Percentiles rank a stretch among this genome's conserved stretches.
phyloP scores from a whole-genome alignment of 2,888 invertebrate species.

The Drosophila lutescens region DNA sequence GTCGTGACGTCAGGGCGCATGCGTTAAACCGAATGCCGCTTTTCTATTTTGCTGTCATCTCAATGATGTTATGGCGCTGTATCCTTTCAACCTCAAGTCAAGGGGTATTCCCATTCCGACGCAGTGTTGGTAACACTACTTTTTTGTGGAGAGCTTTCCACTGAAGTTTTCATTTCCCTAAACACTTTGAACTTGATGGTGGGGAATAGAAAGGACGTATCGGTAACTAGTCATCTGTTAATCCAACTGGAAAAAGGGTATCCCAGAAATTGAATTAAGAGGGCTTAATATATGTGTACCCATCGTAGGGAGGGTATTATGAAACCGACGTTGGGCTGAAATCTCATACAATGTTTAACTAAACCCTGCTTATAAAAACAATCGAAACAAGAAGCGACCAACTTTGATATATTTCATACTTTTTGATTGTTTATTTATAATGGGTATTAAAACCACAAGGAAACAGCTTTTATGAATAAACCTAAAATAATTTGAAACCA shows the following conservation, averaged over 20 bases:
- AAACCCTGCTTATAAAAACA: background rate
- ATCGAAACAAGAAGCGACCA: no score
- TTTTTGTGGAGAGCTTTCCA: conserved; percentile 25
- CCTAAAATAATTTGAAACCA: background rate
- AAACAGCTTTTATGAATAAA: no score
- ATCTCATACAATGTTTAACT: background rate
- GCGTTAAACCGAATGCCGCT: conserved; percentile 64
- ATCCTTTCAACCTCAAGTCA: conserved; percentile 14
- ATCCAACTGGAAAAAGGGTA: conserved; percentile 36
- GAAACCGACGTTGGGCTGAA: background rate
- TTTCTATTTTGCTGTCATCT: conserved; percentile 49
- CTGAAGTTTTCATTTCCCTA: conserved; percentile 21
- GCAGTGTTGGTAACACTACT: conserved; percentile 42
- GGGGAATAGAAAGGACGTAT: conserved; percentile 21
- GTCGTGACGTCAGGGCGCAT: conserved; percentile 67
- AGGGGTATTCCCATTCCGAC: conserved; percentile 28
- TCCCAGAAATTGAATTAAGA: conserved; percentile 16
- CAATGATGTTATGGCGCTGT: conserved; percentile 37
- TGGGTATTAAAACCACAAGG: no score
- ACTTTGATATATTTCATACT: no score
- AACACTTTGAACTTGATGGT: conserved; percentile 44
- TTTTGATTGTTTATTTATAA: no score
- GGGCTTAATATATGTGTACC: conserved; percentile 5
- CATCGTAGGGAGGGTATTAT: background rate
- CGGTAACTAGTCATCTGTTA: conserved; percentile 31